Percentiles rank a stretch among this genome's conserved stretches.
phyloP scores from a whole-genome alignment of 2,113 vertebrate species.

The Tychaedon coryphoeus region DNA sequence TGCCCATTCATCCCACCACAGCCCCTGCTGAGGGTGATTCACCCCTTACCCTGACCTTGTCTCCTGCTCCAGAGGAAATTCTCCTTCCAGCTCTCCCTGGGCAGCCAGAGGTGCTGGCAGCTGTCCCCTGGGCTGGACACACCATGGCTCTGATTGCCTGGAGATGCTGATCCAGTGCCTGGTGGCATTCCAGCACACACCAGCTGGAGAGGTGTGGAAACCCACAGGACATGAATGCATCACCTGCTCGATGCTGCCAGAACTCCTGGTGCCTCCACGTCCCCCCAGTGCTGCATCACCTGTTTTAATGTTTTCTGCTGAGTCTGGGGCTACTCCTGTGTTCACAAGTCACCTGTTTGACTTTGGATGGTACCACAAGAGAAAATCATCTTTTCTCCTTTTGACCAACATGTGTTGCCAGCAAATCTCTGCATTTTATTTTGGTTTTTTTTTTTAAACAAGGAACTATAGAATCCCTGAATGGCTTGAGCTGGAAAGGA shows the following conservation, averaged over 20 bases:
- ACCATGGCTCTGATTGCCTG: neutral
- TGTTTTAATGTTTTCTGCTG: neutral
- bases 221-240: neutral
- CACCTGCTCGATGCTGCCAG: accelerated
- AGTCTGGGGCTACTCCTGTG: neutral
- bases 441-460: neutral
- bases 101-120: neutral
- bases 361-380: accelerated
- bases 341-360: neutral
- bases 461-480: neutral
- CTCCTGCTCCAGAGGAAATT: neutral
- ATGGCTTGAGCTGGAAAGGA: neutral
- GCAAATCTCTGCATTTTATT: neutral
- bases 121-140: neutral
- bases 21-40: neutral
- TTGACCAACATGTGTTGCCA: accelerated
- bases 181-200: neutral
- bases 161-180: neutral
- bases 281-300: neutral
- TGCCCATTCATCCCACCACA: accelerated
- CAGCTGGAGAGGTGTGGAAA: neutral
- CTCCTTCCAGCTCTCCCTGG: neutral
- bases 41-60: neutral
- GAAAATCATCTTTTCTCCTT: neutral
- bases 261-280: neutral